Conservation (phyloP, 2,113 vertebrate species). For the Willisornis vidua region DNA sequence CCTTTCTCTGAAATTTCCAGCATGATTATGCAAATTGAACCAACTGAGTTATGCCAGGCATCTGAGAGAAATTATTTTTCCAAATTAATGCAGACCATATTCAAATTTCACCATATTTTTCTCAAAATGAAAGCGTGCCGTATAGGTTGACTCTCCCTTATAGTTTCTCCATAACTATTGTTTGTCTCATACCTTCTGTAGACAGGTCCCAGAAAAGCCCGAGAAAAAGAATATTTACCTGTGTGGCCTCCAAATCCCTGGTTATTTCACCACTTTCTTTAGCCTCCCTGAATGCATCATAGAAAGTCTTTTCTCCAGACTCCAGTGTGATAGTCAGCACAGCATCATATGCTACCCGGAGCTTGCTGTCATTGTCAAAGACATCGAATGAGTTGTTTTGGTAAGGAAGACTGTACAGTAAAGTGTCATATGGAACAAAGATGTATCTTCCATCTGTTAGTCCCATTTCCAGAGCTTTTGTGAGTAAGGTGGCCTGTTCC, state of each 20-base stretch:
- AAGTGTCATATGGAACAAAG: constrained; percentile 87
- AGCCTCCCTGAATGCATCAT: constrained; percentile 79
- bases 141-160: not conserved
- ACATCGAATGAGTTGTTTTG: constrained; percentile 77
- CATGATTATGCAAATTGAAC: not conserved
- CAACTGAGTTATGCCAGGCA: not conserved
- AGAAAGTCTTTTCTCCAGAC: constrained; percentile 85
- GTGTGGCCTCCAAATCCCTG: constrained; percentile 45
- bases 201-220: not conserved
- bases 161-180: not conserved
- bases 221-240: constrained; percentile 54
- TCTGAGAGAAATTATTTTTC: not conserved
- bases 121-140: not conserved
- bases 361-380: constrained; percentile 78
- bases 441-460: constrained; percentile 86
- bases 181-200: not conserved
- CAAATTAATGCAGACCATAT: not conserved
- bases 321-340: constrained; percentile 89
- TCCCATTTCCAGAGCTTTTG: constrained; percentile 86
- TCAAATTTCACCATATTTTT: not conserved
- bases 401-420: constrained; percentile 90
- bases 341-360: constrained; percentile 86
- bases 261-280: constrained; percentile 76
- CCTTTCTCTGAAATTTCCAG: not conserved
- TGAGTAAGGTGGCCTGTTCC: constrained; percentile 82